These are phyloP conservation scores for Andrena minutula DNA, from an alignment of 2,888 invertebrate genomes.

Conservation along the genomic window DNA sequence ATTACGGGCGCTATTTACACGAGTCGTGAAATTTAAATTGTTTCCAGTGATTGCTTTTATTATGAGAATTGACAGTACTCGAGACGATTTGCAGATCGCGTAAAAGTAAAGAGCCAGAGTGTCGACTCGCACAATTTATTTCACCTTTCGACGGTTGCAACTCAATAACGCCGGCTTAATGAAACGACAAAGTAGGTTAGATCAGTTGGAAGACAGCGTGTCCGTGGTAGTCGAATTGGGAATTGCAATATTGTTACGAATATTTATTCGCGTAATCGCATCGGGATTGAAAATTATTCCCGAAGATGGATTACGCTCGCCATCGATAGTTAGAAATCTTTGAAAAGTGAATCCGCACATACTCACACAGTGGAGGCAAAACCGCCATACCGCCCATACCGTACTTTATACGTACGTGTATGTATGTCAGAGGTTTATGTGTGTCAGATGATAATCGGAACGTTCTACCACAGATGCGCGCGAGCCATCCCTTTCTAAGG, in stretches of 20 bases:
- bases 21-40: background rate
- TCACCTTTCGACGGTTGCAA: background rate
- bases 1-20: too few species aligned
- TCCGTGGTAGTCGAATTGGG: background rate
- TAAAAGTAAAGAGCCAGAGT: background rate
- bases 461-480: too few species aligned
- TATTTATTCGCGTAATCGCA: background rate
- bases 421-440: too few species aligned
- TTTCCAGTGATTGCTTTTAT: background rate
- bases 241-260: background rate
- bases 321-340: background rate
- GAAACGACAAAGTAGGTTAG: conserved; percentile 40
- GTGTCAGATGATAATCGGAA: too few species aligned
- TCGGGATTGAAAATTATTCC: background rate
- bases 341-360: background rate
- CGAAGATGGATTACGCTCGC: background rate
- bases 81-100: background rate
- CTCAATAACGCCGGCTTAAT: conserved; percentile 35
- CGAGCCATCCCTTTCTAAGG: too few species aligned
- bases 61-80: background rate
- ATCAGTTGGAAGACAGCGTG: background rate
- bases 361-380: background rate
- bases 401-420: background rate
- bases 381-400: background rate
- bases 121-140: background rate